Percentiles rank a stretch among this genome's conserved stretches.
Evolutionary conservation across 2,888 invertebrate genomes (phyloP).

Genomic region (Callinectes sapidus): DNA sequence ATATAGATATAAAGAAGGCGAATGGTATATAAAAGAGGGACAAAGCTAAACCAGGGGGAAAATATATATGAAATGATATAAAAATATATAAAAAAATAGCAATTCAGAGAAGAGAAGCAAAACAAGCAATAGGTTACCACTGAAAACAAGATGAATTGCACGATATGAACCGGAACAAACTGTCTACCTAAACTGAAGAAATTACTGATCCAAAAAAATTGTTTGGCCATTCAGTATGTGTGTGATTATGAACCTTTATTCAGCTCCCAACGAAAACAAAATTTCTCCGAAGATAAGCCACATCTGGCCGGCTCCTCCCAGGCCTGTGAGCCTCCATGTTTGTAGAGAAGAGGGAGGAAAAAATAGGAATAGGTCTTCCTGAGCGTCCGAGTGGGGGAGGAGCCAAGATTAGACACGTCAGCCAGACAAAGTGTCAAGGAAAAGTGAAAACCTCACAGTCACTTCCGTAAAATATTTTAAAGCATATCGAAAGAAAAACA

Average conservation of each 20-base stretch:
- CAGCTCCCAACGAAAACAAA: not conserved
- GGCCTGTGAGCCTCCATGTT: constrained; percentile 39
- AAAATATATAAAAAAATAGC: too few species aligned
- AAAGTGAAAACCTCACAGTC: not conserved
- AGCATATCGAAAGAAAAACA: not conserved
- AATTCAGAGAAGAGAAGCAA: too few species aligned
- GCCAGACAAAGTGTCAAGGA: constrained; percentile 42
- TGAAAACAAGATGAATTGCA: too few species aligned
- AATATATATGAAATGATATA: too few species aligned
- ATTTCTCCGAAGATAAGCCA: not conserved
- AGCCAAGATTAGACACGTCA: constrained; percentile 40
- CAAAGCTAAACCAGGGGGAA: too few species aligned
- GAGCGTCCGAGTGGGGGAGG: constrained; percentile 38
- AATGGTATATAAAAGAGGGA: too few species aligned
- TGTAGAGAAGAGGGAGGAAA: constrained; percentile 20
- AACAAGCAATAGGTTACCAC: too few species aligned
- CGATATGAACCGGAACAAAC: not conserved
- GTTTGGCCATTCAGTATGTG: not conserved
- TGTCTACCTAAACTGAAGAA: not conserved
- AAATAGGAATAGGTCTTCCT: constrained; percentile 22
- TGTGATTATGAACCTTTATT: not conserved
- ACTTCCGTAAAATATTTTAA: not conserved
- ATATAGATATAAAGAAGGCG: too few species aligned
- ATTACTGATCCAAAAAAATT: not conserved
- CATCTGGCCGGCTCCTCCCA: not conserved